Conservation (phyloP, 2,113 vertebrate genomes). For the Centropristis striata region DNA sequence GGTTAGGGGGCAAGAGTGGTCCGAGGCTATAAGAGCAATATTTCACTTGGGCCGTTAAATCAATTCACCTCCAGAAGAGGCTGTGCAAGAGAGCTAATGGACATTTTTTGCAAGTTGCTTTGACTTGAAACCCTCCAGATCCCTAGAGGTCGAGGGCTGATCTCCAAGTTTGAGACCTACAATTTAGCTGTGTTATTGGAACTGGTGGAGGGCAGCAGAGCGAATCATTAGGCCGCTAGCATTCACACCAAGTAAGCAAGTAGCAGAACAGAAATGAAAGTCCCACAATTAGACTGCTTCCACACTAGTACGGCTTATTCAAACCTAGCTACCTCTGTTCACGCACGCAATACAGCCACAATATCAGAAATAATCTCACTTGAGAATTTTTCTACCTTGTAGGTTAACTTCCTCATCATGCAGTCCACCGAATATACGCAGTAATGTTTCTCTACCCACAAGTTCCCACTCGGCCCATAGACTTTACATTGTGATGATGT, state of each 20-base stretch:
- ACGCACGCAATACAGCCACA: too few species aligned
- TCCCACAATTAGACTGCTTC: background rate
- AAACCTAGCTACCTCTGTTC: too few species aligned
- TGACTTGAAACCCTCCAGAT: slow-evolving; percentile 33
- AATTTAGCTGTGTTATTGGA: slow-evolving; percentile 53
- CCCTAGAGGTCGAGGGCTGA: slow-evolving; percentile 11
- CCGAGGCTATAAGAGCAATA: slow-evolving; percentile 67
- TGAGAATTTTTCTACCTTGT: too few species aligned
- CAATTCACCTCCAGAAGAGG: slow-evolving; percentile 64
- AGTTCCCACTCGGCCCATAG: too few species aligned
- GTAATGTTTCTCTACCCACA: too few species aligned
- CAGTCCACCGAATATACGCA: too few species aligned
- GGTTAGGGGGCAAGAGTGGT: slow-evolving; percentile 65
- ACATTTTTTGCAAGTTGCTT: slow-evolving; percentile 39
- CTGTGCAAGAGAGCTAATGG: slow-evolving; percentile 23
- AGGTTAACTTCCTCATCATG: too few species aligned
- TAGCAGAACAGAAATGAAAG: slow-evolving; percentile 43
- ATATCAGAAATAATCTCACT: too few species aligned
- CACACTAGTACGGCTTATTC: too few species aligned
- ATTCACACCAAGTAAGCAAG: slow-evolving; percentile 38
- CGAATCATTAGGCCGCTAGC: slow-evolving; percentile 47
- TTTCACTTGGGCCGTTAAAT: slow-evolving; percentile 78
- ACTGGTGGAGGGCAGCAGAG: slow-evolving; percentile 41
- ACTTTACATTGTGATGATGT: too few species aligned
- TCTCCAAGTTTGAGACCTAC: slow-evolving; percentile 3